Conservation (phyloP, 2,113 vertebrate genomes). For the Nothoprocta pentlandii region DNA sequence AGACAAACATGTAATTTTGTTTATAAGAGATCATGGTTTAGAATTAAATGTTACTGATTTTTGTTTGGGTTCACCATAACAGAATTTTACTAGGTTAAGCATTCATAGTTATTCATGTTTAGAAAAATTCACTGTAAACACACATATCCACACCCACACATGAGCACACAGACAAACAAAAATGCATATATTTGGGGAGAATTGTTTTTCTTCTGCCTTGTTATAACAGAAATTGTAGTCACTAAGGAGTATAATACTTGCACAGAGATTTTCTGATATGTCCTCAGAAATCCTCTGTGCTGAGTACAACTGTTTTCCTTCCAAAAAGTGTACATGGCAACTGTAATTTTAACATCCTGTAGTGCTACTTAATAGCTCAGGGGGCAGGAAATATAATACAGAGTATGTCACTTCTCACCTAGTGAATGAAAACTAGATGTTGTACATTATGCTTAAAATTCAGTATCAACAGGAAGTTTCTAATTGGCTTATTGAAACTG, state of each 20-base stretch:
- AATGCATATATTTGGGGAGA: no score
- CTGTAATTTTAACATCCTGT: neutral
- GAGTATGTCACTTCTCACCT: neutral
- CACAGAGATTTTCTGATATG: neutral
- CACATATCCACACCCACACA: neutral
- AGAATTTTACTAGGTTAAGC: neutral
- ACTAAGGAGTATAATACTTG: neutral
- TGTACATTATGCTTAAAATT: neutral
- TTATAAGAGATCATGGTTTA: neutral
- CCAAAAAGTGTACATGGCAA: neutral
- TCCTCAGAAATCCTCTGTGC: neutral
- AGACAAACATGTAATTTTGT: neutral
- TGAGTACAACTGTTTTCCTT: neutral
- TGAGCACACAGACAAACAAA: neutral
- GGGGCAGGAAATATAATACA: neutral
- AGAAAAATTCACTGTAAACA: neutral
- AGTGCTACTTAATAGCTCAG: neutral
- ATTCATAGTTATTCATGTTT: neutral
- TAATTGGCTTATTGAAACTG: neutral
- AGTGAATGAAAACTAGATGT: neutral
- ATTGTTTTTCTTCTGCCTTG: rapidly evolving
- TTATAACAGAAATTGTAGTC: neutral
- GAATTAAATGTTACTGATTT: neutral
- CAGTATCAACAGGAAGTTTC: neutral
- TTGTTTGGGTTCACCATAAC: neutral